A percentile compares a stretch with the other conserved stretches of the same genome.
phyloP scores from a whole-genome alignment of 2,113 vertebrate genomes.

The Petromus typicus region DNA sequence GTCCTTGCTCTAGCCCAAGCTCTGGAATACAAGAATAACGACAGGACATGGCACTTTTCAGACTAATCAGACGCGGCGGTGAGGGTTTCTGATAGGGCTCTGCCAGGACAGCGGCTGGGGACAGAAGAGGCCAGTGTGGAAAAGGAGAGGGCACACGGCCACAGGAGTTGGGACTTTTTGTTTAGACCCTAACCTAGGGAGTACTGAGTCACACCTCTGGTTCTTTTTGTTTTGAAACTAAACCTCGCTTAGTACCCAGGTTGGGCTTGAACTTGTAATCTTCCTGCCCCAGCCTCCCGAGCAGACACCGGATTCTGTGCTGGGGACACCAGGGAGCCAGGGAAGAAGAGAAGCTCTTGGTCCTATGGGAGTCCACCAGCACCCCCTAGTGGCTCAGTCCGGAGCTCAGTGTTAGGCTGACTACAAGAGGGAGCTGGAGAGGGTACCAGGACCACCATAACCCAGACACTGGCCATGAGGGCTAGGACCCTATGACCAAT shows the following conservation, averaged over 20 bases:
- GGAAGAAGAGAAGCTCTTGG: not conserved
- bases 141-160: not conserved
- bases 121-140: not conserved
- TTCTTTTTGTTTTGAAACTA: not conserved
- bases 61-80: not conserved
- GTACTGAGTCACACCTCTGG: not conserved
- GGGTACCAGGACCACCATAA: fast-evolving
- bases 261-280: not conserved
- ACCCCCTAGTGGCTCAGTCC: not conserved
- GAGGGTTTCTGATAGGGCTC: not conserved
- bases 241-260: not conserved
- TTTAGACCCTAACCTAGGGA: not conserved
- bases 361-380: not conserved
- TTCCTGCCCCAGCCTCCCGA: not conserved
- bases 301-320: not conserved
- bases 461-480: fast-evolving
- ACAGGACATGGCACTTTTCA: not conserved
- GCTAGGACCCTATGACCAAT: not conserved
- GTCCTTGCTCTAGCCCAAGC: too few relatives aligned
- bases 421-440: fast-evolving
- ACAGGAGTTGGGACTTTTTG: not conserved
- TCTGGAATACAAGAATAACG: not conserved
- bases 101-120: not conserved
- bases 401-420: not conserved
- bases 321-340: not conserved